Conservation (phyloP, 2,888 invertebrate genomes). For the Prosapia bicincta region DNA sequence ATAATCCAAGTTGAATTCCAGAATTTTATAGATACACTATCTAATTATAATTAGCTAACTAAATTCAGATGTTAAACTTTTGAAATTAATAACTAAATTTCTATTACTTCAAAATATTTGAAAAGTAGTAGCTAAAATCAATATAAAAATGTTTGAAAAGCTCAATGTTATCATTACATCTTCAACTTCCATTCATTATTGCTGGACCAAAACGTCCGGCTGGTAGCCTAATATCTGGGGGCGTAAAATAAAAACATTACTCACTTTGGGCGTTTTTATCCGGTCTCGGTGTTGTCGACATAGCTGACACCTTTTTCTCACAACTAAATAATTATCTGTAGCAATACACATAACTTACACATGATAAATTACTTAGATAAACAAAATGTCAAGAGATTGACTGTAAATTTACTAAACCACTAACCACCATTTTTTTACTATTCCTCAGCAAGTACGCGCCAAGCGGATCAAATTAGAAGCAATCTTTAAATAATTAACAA, state of each 20-base stretch:
- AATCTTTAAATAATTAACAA: neutral
- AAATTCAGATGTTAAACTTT: no score
- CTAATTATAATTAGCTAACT: no score
- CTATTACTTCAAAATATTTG: no score
- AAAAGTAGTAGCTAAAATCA: neutral
- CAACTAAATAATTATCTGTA: conserved; percentile 18
- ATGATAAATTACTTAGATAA: conserved; percentile 16
- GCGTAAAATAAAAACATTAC: conserved; percentile 32
- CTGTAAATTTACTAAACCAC: neutral
- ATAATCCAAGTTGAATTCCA: no score
- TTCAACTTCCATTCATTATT: neutral
- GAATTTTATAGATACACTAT: no score
- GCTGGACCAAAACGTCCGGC: conserved; percentile 10
- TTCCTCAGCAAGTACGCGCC: neutral
- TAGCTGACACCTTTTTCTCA: conserved; percentile 42
- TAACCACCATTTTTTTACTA: neutral
- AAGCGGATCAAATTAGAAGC: neutral
- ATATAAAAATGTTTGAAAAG: neutral
- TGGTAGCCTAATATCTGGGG: conserved; percentile 16
- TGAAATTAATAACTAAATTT: no score
- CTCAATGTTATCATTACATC: neutral
- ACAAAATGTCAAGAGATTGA: neutral
- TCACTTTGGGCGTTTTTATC: conserved; percentile 50
- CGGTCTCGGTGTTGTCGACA: conserved; percentile 49
- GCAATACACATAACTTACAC: conserved; percentile 26